These are phyloP conservation scores for Drosophila suzukii DNA, from an alignment of 1,140 invertebrate genomes.

Conservation along the genomic window DNA sequence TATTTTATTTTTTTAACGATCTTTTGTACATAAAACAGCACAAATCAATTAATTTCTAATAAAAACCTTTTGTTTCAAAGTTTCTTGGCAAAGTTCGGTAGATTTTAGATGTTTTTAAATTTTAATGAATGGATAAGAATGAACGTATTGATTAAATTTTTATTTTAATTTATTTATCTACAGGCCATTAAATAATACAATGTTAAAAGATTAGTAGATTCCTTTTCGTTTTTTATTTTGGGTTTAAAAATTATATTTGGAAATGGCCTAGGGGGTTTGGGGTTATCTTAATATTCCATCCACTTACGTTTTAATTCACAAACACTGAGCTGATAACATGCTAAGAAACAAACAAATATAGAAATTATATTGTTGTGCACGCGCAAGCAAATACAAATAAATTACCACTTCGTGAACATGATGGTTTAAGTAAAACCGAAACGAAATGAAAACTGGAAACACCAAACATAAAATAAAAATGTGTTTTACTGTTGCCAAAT, in stretches of 20 bases:
- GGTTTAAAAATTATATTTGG: neutral
- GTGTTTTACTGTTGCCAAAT: constrained; percentile 25
- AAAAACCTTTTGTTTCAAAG: no score
- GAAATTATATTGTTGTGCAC: constrained; percentile 11
- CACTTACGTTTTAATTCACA: neutral
- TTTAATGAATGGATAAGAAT: no score
- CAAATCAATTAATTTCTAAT: no score
- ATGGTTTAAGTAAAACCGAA: neutral
- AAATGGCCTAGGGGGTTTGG: neutral
- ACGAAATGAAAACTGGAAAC: neutral
- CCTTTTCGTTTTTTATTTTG: neutral
- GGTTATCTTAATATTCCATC: neutral
- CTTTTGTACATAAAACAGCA: no score
- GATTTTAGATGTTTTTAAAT: no score
- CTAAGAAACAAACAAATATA: neutral
- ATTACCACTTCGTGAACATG: neutral
- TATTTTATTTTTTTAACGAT: no score
- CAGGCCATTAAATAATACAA: no score
- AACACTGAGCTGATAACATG: constrained; percentile 4
- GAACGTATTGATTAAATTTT: no score
- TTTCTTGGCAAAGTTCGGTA: no score
- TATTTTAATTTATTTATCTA: no score
- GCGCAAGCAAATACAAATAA: neutral
- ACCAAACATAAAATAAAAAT: neutral
- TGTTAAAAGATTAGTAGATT: no score